Conservation (phyloP, 2,797 vertebrate genomes). For the Mastacembelus armatus region DNA sequence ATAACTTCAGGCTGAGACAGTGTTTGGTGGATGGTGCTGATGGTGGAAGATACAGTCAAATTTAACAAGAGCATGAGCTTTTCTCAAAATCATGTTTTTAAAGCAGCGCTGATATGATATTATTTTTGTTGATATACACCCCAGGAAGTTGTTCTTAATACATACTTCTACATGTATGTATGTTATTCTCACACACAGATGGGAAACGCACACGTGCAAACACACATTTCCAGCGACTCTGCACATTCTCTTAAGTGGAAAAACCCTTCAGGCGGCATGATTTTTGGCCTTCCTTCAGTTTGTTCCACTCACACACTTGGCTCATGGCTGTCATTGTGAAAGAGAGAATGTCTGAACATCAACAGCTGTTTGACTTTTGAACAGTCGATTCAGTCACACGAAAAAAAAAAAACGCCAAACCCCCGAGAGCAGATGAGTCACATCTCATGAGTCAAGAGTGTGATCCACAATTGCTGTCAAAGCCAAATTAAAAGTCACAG, state of each 20-base stretch:
- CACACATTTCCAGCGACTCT: conserved; percentile 9
- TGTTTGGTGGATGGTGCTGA: background rate
- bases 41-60: conserved; percentile 11
- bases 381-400: background rate
- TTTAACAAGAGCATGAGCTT: conserved; percentile 8
- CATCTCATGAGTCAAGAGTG: background rate
- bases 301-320: conserved; percentile 28
- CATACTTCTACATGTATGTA: no score
- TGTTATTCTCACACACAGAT: background rate
- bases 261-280: background rate
- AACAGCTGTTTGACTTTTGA: conserved; percentile 41
- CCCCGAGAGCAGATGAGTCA: conserved; percentile 13
- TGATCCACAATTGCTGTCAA: background rate
- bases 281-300: background rate
- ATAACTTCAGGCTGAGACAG: conserved; percentile 21
- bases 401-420: conserved; percentile 3
- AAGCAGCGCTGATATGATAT: background rate
- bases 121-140: no score
- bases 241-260: conserved; percentile 5
- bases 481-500: background rate
- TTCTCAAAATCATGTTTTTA: conserved; percentile 32
- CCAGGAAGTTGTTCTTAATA: no score
- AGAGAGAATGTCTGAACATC: conserved; percentile 8
- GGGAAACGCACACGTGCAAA: background rate
- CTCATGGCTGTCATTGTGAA: conserved; percentile 28